Evolutionary conservation across 1,140 invertebrate genomes (phyloP).

Genomic region (Marisa cornuarietis): DNA sequence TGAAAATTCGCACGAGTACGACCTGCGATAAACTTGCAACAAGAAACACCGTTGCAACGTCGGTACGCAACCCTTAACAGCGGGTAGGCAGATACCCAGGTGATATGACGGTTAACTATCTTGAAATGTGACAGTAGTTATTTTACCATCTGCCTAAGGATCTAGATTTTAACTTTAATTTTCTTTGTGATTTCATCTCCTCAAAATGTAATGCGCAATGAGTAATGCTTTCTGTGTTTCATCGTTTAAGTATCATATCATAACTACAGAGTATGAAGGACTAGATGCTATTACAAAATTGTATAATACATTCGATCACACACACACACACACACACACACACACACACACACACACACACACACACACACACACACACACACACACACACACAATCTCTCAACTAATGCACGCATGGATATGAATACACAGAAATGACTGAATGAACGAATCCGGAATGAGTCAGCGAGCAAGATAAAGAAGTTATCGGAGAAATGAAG

Average conservation of each 20-base stretch:
- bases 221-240: background rate
- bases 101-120: too few relatives aligned
- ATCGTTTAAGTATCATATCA: too few relatives aligned
- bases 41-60: too few relatives aligned
- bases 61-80: too few relatives aligned
- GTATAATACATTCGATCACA: background rate
- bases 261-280: too few relatives aligned
- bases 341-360: conserved; percentile 9
- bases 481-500: background rate
- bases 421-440: background rate
- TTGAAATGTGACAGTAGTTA: too few relatives aligned
- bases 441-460: background rate
- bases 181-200: background rate
- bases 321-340: conserved; percentile 4
- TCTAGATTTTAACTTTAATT: background rate
- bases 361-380: conserved; percentile 2
- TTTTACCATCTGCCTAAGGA: background rate
- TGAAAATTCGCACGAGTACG: too few relatives aligned
- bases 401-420: background rate
- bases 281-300: background rate
- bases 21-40: too few relatives aligned
- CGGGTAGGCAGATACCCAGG: too few relatives aligned
- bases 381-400: conserved; percentile 5
- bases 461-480: conserved; percentile 1
- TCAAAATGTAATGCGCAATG: background rate